Base-by-base conservation (phyloP, 2,113 vertebrate genomes). In the Notechis scutatus region DNA sequence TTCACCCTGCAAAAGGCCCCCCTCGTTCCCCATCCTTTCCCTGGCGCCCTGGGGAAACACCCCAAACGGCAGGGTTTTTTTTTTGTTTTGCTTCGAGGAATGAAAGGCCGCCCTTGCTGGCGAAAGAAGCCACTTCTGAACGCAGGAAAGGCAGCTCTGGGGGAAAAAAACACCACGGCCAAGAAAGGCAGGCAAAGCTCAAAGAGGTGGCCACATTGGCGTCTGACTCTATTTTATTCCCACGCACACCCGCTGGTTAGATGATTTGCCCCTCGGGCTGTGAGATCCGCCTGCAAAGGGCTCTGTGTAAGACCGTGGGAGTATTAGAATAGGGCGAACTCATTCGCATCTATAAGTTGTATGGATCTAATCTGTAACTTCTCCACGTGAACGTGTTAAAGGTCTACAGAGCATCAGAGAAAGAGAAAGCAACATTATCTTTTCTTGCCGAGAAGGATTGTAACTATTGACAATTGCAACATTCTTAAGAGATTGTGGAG, bases 11-110 rank as follows among this genome's bases (percentile, higher is more conserved):
- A 91, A 0, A 1, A 39, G 4, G 21, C 57, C 45, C n/a, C 10
- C 1, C 0, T 15, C 23, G 26, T 87, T 87, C 45, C 29, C n/a
- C 1, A 50, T 4, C 12, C 64, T 42, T n/a, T 18, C 39, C 2
- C 59, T 15, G 61, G 10, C 4, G 21, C 81, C 50, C 55, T 39
- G 34, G 24, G 23, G 57, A 0, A 59, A 91, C 21, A 15, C 47
- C 61, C 5, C 45, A 15, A 55, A n/a, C 34, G 42, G 5, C 0
- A 3, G 0, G 47, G 47, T 1, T 47, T 3, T 45, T 45, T 42
- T 45, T 45, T 45, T 50, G 47, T 50, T 50, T 50, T 50, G 23
- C 54, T 61, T 39, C 91, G 1, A 26, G 4, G 18, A 50, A 0
- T 7, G 0, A 57, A 52, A 29, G 57, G 21, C 47, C 47, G 11